These are phyloP conservation scores for Melanogrammus aeglefinus DNA, from an alignment of 2,797 vertebrate species.

Conservation along the genomic window DNA sequence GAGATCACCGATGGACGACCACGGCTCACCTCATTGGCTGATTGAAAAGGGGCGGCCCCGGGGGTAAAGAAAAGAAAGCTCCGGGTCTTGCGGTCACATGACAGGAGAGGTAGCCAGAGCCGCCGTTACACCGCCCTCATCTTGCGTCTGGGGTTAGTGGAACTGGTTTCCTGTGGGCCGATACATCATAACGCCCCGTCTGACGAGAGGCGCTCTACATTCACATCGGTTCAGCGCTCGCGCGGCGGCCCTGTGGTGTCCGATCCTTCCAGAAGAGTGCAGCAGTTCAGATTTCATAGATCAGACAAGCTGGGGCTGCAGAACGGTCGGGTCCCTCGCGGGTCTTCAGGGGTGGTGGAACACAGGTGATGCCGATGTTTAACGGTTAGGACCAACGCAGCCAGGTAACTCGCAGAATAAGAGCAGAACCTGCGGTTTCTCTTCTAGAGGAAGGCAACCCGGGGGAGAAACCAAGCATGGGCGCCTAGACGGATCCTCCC, in stretches of 20 bases:
- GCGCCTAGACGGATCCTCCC: constrained; percentile 20
- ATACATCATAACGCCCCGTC: constrained; percentile 56
- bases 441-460: neutral
- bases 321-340: constrained; percentile 26
- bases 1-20: constrained; percentile 68
- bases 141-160: constrained; percentile 62
- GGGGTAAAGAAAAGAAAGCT: constrained; percentile 56
- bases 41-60: constrained; percentile 61
- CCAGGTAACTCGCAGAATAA: neutral
- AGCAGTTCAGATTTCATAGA: constrained; percentile 63
- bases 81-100: constrained; percentile 71
- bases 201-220: constrained; percentile 35
- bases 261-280: constrained; percentile 32
- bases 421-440: neutral
- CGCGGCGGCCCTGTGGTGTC: constrained; percentile 34
- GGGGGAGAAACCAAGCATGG: constrained; percentile 15
- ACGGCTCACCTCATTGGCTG: constrained; percentile 96
- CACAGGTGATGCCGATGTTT: constrained; percentile 19
- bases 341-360: constrained; percentile 24
- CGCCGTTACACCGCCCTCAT: constrained; percentile 70
- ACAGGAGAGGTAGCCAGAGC: constrained; percentile 59
- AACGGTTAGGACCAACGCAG: neutral
- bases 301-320: constrained; percentile 32
- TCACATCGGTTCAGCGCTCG: constrained; percentile 60
- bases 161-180: constrained; percentile 41